These are phyloP conservation scores for Otus sunia DNA, from an alignment of 2,113 vertebrate species.

Conservation along the genomic window DNA sequence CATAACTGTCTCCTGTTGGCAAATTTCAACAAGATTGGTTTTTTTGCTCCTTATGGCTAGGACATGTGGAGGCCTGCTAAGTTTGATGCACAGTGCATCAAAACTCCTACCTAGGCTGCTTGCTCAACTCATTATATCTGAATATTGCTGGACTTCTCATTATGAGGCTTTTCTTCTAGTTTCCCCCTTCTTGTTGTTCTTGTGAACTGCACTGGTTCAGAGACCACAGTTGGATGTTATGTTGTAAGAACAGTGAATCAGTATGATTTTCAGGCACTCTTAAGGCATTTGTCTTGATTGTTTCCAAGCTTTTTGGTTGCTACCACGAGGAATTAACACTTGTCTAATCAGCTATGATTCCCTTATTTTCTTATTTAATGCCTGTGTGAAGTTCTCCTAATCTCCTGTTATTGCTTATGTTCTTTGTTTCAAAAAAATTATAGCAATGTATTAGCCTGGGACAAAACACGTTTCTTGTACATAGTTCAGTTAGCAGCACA, in stretches of 20 bases:
- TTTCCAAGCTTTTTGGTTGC: background rate
- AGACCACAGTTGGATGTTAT: background rate
- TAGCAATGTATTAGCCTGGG: background rate
- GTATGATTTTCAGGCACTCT: background rate
- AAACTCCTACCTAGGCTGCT: background rate
- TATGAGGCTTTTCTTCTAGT: background rate
- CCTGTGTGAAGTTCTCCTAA: background rate
- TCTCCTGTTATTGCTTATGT: background rate
- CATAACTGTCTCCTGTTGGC: accelerated
- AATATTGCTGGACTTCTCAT: background rate
- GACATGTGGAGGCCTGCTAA: background rate
- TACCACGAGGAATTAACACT: background rate
- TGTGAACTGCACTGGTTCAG: background rate
- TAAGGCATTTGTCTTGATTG: background rate
- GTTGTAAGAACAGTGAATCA: background rate
- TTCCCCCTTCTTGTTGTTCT: background rate
- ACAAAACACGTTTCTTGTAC: accelerated
- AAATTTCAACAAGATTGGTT: background rate
- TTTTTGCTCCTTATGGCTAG: background rate
- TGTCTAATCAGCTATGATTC: accelerated
- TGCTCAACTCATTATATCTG: background rate
- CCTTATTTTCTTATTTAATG: background rate
- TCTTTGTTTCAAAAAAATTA: background rate
- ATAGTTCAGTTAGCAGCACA: background rate
- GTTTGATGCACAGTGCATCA: background rate